Evolutionary conservation across 2,888 invertebrate species (phyloP).

Genomic region (Mactromeris polynyma): DNA sequence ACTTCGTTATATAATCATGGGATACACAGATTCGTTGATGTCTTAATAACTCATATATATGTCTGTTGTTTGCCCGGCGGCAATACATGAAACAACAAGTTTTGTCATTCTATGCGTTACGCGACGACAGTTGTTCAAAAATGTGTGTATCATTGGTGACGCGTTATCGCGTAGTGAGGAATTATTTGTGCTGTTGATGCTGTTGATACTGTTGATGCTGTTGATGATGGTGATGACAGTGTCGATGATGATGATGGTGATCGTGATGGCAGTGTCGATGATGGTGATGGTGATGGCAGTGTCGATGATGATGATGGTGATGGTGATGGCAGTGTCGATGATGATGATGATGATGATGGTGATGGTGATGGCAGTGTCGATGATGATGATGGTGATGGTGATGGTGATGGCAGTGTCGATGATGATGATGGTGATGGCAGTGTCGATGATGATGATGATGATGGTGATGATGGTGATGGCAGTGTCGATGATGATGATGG

Average conservation of each 20-base stretch:
- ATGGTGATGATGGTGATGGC: too few species aligned
- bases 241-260: neutral
- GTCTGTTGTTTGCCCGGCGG: constrained; percentile 16
- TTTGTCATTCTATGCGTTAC: constrained; percentile 20
- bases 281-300: neutral
- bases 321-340: neutral
- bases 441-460: too few species aligned
- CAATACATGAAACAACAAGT: constrained; percentile 33
- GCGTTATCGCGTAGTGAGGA: neutral
- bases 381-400: neutral
- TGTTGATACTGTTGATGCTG: neutral
- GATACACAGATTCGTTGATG: constrained; percentile 2
- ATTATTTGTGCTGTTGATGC: neutral
- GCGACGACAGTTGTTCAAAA: neutral
- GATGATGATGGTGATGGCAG: neutral
- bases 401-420: neutral
- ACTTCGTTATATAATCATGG: neutral
- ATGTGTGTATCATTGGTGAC: neutral
- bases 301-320: neutral
- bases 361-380: neutral
- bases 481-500: too few species aligned
- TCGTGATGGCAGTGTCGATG: neutral
- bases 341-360: neutral
- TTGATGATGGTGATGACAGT: neutral
- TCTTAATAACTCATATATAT: constrained; percentile 5